Conservation (phyloP, 2,888 invertebrate species). For the Mycalesis mineus region DNA sequence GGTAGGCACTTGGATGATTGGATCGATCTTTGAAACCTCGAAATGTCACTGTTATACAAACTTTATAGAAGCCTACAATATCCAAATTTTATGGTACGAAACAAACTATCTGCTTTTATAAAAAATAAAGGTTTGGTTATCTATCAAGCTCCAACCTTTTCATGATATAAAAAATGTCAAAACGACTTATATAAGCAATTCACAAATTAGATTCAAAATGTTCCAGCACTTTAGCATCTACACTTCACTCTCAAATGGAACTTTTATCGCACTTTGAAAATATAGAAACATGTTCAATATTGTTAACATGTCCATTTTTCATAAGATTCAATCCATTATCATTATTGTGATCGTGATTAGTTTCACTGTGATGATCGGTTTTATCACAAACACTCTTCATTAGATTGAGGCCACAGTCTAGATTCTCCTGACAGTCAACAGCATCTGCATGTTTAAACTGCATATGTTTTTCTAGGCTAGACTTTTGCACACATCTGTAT, state of each 20-base stretch:
- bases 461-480: constrained; percentile 69
- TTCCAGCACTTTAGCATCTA: background rate
- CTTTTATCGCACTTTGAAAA: constrained; percentile 5
- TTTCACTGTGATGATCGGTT: constrained; percentile 7
- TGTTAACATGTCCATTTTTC: constrained; percentile 23
- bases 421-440: constrained; percentile 21
- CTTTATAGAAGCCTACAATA: too few relatives aligned
- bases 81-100: too few relatives aligned
- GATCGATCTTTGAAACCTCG: too few relatives aligned
- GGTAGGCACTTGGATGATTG: too few relatives aligned
- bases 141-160: too few relatives aligned
- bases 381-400: constrained; percentile 27
- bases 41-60: too few relatives aligned
- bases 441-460: constrained; percentile 58
- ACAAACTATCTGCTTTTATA: too few relatives aligned
- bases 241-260: background rate
- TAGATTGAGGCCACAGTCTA: constrained; percentile 21
- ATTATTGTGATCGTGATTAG: background rate
- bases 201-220: constrained; percentile 2
- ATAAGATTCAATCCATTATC: constrained; percentile 24
- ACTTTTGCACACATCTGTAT: constrained; percentile 67
- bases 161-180: too few relatives aligned
- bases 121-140: too few relatives aligned
- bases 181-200: too few relatives aligned
- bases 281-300: constrained; percentile 14